phyloP scores from a whole-genome alignment of 2,797 vertebrate species.

The Loris lydekkerianus region DNA sequence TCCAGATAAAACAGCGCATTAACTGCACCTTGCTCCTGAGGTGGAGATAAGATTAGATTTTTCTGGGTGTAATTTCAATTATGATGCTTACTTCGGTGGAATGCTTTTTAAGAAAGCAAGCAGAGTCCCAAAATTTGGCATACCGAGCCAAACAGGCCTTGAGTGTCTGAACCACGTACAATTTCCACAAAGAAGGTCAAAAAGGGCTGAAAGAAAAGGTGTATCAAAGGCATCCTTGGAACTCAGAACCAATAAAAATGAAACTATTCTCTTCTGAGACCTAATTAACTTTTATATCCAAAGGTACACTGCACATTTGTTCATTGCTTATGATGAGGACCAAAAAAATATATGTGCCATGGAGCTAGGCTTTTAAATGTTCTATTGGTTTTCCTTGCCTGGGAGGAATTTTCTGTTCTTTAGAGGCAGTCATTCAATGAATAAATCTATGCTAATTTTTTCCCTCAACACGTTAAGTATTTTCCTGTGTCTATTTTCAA shows the following conservation, averaged over 20 bases:
- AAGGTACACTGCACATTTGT: slow-evolving; percentile 78
- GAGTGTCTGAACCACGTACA: neutral
- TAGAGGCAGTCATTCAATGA: slow-evolving; percentile 68
- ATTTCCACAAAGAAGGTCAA: slow-evolving; percentile 72
- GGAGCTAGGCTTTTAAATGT: slow-evolving; percentile 80
- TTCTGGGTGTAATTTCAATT: slow-evolving; percentile 55
- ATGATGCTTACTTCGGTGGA: slow-evolving; percentile 48
- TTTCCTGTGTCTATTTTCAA: slow-evolving; percentile 73
- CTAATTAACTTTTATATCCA: slow-evolving; percentile 87
- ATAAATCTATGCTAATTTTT: slow-evolving; percentile 79
- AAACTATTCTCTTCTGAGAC: slow-evolving; percentile 86
- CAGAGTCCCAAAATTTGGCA: neutral
- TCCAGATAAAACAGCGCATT: slow-evolving; percentile 47
- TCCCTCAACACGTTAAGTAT: slow-evolving; percentile 73
- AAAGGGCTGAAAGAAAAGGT: slow-evolving; percentile 74
- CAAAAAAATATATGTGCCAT: slow-evolving; percentile 80
- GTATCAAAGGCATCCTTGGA: slow-evolving; percentile 72
- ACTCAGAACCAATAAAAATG: slow-evolving; percentile 83
- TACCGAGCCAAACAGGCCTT: neutral
- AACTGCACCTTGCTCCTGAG: neutral
- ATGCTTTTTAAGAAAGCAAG: slow-evolving; percentile 36
- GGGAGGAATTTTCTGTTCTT: slow-evolving; percentile 80
- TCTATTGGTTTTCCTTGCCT: slow-evolving; percentile 76
- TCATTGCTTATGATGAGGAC: slow-evolving; percentile 80
- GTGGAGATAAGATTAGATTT: slow-evolving; percentile 35